Evolutionary conservation across 2,888 invertebrate species (phyloP), one percentile per base, ranked within the genome.

Genomic region (Mactromeris polynyma): DNA sequence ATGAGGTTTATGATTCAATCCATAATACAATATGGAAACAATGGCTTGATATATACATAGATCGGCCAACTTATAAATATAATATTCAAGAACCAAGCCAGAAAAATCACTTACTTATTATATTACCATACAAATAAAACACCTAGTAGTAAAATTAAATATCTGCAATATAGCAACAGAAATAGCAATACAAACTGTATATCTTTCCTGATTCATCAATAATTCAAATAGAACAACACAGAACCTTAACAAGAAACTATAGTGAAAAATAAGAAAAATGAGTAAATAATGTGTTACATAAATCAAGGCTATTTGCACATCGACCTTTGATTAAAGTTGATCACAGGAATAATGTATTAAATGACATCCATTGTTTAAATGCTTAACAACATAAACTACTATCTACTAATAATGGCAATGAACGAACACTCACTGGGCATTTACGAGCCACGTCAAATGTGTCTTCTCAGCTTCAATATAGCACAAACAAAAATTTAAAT

Each of bases 261-360:
- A 33, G 2, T 36, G 19, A 73, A 33, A 36, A 11, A 73, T 73
- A 33, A 36, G 33, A 33, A 36, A 36, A 17, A 73, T 73, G 19
- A 33, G 26, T 36, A 17, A 73, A 73, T 11, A 73, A 73, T 69
- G 33, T 36, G 33, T 73, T 33, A 33, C 17, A 17, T 33, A 1
- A 26, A 36, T 73, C 36, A 73, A 33, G 36, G 14, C 19, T 73
- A 82, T 82, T 82, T 82, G 82, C 82, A 82, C 82, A 82, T 82
- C 82, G 21, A 64, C 82, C 82, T 82, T 64, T 31, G 36, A 54
- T 46, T 33, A n/a, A 26, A 77, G 42, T 69, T n/a, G 81, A 86
- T 86, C 80, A 86, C 85, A 86, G 85, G 31, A 58, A 69, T 54
- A 85, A 73, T 80, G 81, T 80, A 33, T 26, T 58, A 36, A 17